A percentile compares a stretch with the other conserved stretches of the same genome.
Evolutionary conservation across 2,113 vertebrate genomes (phyloP).

Genomic region (Mormoops blainvillei): DNA sequence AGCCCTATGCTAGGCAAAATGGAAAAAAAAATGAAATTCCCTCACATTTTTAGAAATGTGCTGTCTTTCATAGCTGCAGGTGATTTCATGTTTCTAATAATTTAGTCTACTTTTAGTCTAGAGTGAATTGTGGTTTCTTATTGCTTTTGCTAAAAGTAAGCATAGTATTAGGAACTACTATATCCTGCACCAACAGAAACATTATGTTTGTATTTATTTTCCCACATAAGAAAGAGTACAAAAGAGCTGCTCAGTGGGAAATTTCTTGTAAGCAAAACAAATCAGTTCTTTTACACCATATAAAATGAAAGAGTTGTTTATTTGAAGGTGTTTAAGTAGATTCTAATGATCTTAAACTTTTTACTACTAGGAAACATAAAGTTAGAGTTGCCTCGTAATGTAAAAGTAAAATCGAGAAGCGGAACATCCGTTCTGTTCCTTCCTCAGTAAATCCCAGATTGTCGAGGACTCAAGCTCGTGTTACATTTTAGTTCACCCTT

Average conservation of each 20-base stretch:
- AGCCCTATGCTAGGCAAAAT: background rate
- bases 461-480: background rate
- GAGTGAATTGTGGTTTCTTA: constrained; percentile 31
- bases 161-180: constrained; percentile 4
- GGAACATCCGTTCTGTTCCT: background rate
- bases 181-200: background rate
- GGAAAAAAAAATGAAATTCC: background rate
- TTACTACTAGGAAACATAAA: background rate
- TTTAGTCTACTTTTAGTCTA: constrained; percentile 16
- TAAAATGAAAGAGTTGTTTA: constrained; percentile 9
- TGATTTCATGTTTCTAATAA: constrained; percentile 29
- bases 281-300: background rate
- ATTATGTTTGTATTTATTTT: background rate
- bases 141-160: constrained; percentile 24
- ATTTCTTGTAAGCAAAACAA: constrained; percentile 7
- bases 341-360: background rate
- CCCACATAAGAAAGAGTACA: background rate
- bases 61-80: background rate
- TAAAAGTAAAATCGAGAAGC: background rate
- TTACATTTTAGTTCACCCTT: background rate
- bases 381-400: background rate
- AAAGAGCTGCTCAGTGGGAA: background rate
- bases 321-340: background rate
- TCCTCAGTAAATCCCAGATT: background rate
- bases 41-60: constrained; percentile 5